Base-by-base conservation (phyloP, 2,797 vertebrate genomes). In the Cygnus olor region DNA sequence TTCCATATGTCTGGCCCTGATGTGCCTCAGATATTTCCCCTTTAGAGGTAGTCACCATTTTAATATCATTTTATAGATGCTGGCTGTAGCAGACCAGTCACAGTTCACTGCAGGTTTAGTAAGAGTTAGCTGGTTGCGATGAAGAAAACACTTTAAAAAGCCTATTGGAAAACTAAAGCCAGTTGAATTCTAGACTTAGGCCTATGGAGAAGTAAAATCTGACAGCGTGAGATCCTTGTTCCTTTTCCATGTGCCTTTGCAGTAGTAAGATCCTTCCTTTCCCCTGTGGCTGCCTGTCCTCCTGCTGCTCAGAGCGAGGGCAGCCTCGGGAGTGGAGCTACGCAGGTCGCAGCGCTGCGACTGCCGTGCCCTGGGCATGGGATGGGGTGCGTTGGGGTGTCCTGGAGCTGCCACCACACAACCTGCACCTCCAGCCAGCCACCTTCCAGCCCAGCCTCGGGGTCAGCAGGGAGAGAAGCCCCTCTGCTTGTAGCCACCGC, bases 21-120 rank as follows among this genome's bases (percentile, higher is more conserved):
- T 30, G 49, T 84, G 45, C 54, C 65, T 95, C 79, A 80, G 45
- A 92, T 32, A 76, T 90, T 95, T 94, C 84, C 36, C 42, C 32
- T 88, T 74, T 36, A 92, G 69, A 73, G 28, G 61, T 24, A 74
- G 76, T 91, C 14, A 5, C 36, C 89, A 28, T 76, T 96, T 90
- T 80, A 92, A 89, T 93, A 85, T 79, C 4, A 60, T 89, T 95
- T 95, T 89, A 93, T 92, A 91, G 88, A 58, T 85, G 34, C 79
- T 95, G 40, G 42, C 51, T 92, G 64, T 92, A 83, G 36, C 80
- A 78, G 36, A 66, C 25, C 45, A 88, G 66, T 65, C 70, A 65
- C 60, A 83, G 49, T 85, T 93, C 70, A 69, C 69, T 85, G 58
- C 3, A 1, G 15, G 9, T 83, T 88, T 92, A 88, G 32, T 65